Percentiles rank a stretch among this genome's conserved stretches.
phyloP scores from a whole-genome alignment of 2,888 invertebrate species.

The Harpagoxenus sublaevis region DNA sequence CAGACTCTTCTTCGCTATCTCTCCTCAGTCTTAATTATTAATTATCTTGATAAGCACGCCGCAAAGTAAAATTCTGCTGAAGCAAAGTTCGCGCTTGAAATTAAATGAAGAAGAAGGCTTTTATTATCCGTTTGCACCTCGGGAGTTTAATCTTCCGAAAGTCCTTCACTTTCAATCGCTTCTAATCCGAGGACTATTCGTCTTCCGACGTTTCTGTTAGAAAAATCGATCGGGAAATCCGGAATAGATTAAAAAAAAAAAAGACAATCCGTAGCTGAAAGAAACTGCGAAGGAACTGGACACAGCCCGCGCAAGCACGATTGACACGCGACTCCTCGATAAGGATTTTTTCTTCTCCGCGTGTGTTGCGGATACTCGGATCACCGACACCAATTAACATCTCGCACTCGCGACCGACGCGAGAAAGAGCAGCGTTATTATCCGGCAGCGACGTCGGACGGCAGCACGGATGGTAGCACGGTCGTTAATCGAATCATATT shows the following conservation, averaged over 20 bases:
- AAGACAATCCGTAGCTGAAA: neutral
- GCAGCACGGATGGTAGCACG: conserved; percentile 1
- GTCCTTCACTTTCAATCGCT: conserved; percentile 20
- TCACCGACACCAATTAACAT: conserved; percentile 11
- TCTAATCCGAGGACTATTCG: conserved; percentile 6
- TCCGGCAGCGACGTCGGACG: neutral
- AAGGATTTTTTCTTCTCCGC: neutral
- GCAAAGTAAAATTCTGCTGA: conserved; percentile 33
- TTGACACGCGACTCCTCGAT: neutral
- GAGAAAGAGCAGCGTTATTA: conserved; percentile 30
- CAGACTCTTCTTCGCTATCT: conserved; percentile 6
- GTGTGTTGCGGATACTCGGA: neutral
- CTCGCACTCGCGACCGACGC: conserved; percentile 5
- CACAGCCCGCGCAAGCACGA: neutral
- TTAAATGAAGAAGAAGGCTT: conserved; percentile 22
- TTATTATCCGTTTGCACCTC: conserved; percentile 17
- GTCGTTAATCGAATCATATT: conserved; percentile 31
- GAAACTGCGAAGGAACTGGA: neutral
- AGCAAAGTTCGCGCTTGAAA: conserved; percentile 30
- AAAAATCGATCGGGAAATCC: neutral
- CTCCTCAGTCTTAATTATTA: conserved; percentile 19
- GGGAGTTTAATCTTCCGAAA: conserved; percentile 20
- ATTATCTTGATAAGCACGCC: conserved; percentile 28
- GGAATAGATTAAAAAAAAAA: neutral
- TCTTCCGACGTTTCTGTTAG: neutral